Evolutionary conservation across 2,888 invertebrate species (phyloP), one percentile per base, ranked within the genome.

Genomic region (Germaria angustata): DNA sequence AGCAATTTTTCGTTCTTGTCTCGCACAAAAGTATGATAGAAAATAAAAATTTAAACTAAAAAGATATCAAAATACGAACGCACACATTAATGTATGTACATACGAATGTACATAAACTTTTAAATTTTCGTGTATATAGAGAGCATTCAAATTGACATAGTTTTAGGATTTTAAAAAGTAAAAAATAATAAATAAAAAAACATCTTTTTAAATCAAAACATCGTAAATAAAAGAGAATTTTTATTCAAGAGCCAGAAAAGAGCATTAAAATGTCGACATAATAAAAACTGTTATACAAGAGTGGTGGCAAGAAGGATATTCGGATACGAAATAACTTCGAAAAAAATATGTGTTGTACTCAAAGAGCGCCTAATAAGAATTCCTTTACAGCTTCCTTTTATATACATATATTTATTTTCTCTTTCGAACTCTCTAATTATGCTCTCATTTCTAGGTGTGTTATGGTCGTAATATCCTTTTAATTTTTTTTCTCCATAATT

Each of bases 81-180:
- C 8, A 46, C 46, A 46, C 8, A 44, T 17, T 17, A 7, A 44
- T 17, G 17, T 44, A 57, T 1, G 2, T 57, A 20, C 7, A 22
- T 13, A 36, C 3, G 28, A 5, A 28, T 28, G 28, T 8, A 7
- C 7, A 49, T 9, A 79, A 44, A 63, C 22, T 49, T 59, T 36
- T 3, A 65, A 36, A 41, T 61, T 32, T 41, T 51, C 34, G 46
- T 49, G 46, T 55, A n/a, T 71, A 61, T 65, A 68, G 15, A 61
- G 51, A 79, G 32, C 53, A 79, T 79, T 79, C 75, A 76, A 75
- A 76, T 82, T 82, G 82, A 82, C 82, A 82, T 66, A 82, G 79
- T 82, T 82, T 82, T 66, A 39, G 51, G 57, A 71, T 71, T 79
- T 79, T 75, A 59, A 59, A 51, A 61, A 77, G n/a, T 53, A 49